Percentiles rank a stretch among this genome's conserved stretches.
Evolutionary conservation across 2,113 vertebrate genomes (phyloP).

Genomic region (Apaloderma vittatum): DNA sequence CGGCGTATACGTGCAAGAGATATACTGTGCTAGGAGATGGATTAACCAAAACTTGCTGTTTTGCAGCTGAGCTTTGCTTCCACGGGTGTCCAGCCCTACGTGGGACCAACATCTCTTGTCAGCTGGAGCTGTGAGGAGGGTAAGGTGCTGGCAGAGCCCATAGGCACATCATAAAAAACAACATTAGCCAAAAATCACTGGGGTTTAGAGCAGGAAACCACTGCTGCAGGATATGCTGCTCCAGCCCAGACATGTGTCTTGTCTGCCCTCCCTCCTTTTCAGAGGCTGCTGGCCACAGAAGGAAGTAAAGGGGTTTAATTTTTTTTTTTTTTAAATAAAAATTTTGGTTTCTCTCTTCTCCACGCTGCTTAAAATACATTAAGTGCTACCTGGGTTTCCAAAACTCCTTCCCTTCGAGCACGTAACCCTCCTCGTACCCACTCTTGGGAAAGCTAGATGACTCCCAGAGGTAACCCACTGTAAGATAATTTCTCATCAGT

Average conservation of each 20-base stretch:
- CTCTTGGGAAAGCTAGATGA: not conserved
- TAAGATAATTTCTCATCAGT: not conserved
- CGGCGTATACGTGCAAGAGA: not conserved
- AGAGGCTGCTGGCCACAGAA: not conserved
- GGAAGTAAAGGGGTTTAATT: not conserved
- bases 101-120: not conserved
- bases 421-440: accelerated
- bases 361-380: not conserved
- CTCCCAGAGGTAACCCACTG: not conserved
- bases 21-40: not conserved
- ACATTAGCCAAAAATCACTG: not conserved
- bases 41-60: conserved; percentile 43
- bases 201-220: not conserved
- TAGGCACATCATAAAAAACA: accelerated
- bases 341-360: not conserved
- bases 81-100: accelerated
- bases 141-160: not conserved
- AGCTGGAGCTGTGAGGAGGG: not conserved
- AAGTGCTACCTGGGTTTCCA: not conserved
- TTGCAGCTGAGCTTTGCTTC: not conserved
- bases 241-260: not conserved
- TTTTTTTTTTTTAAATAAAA: too few species aligned
- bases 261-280: not conserved
- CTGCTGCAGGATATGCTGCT: not conserved
- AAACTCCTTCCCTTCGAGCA: accelerated